Evolutionary conservation across 2,888 invertebrate species (phyloP), one percentile per base, ranked within the genome.

Genomic region (Pantelozetes paolii): DNA sequence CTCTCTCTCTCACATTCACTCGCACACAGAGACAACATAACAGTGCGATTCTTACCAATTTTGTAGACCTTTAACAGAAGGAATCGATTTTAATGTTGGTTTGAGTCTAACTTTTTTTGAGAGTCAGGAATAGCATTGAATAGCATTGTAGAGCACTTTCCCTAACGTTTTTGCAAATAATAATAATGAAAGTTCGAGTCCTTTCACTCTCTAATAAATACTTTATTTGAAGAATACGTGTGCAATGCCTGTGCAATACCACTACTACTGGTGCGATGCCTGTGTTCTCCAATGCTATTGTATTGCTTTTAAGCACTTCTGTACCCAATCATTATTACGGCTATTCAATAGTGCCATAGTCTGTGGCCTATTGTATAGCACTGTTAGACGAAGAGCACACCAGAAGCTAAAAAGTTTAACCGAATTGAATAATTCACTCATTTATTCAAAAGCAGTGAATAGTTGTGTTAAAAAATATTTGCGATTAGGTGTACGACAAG

Each of bases 281-380:
- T 50, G 6, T 64, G 8, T n/a, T n/a, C n/a, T n/a, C n/a, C n/a
- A n/a, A n/a, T n/a, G n/a, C n/a, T n/a, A n/a, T n/a, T n/a, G n/a
- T n/a, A n/a, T 32, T 64, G 64, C 64, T 36, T 64, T 64, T 64
- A 64, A 64, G 64, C 64, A 64, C 64, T 64, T 64, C 64, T 64
- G 36, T 64, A 64, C 64, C 36, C 64, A 64, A 64, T 64, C 36
- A 64, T 64, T 64, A 64, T 64, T 32, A 64, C 59, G 28, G 59
- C 32, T 59, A 20, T 20, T 20, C n/a, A 11, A 28, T 20, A 2
- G 11, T 36, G 36, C 36, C 36, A 36, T 36, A 36, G 36, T 36
- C 36, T 36, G 11, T 36, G 36, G n/a, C n/a, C 36, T 57, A 28
- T 28, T 57, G 57, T 57, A 8, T 13, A 57, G 11, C 2, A 57